Conservation (phyloP, 2,113 vertebrate species). For the Cynocephalus volans region DNA sequence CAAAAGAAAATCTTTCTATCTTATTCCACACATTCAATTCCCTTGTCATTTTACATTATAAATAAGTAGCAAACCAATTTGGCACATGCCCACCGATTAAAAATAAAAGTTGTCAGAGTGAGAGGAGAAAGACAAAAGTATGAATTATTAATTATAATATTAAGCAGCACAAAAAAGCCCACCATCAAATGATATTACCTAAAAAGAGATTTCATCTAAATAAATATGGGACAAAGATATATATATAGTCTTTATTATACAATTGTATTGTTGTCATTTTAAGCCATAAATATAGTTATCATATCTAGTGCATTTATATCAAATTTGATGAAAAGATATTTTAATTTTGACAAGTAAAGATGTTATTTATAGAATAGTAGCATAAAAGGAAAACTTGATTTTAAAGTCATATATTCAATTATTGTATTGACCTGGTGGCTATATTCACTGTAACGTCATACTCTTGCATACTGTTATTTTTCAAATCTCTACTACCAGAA, state of each 20-base stretch:
- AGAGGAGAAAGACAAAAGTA: conserved; percentile 90
- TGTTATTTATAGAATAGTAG: conserved; percentile 28
- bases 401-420: conserved; percentile 60
- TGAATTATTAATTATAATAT: conserved; percentile 92
- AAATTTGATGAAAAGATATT: conserved; percentile 64
- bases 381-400: conserved; percentile 33
- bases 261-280: conserved; percentile 62
- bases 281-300: conserved; percentile 33
- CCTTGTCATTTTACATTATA: conserved; percentile 90
- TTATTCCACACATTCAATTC: conserved; percentile 87
- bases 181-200: conserved; percentile 88
- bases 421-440: conserved; percentile 26
- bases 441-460: neutral
- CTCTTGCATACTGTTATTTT: conserved; percentile 27
- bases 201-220: conserved; percentile 88
- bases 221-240: conserved; percentile 31
- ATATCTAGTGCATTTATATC: conserved; percentile 7
- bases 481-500: neutral
- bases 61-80: conserved; percentile 93
- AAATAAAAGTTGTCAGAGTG: conserved; percentile 92
- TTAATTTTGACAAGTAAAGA: conserved; percentile 62
- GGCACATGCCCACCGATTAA: conserved; percentile 92
- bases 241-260: conserved; percentile 43
- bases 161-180: conserved; percentile 90
- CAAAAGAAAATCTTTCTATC: conserved; percentile 85